Percentiles rank a stretch among this genome's conserved stretches.
These are phyloP conservation scores for Protodeltote pygarga DNA, from an alignment of 2,888 invertebrate species.

Conservation along the genomic window DNA sequence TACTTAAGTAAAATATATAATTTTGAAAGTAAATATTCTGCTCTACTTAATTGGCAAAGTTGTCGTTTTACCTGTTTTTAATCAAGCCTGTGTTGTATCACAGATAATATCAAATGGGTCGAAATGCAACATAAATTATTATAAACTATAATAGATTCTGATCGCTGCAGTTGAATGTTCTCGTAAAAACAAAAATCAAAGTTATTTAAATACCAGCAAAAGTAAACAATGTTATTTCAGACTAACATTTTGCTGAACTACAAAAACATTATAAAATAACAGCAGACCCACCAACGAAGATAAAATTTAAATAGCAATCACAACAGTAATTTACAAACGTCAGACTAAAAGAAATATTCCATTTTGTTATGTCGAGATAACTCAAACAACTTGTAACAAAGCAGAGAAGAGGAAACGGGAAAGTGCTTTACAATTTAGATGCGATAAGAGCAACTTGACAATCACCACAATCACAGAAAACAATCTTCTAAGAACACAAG, in stretches of 20 bases:
- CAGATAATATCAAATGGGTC: conserved; percentile 36
- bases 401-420: conserved; percentile 26
- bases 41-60: conserved; percentile 26
- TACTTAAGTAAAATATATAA: conserved; percentile 27
- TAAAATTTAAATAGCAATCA: conserved; percentile 39
- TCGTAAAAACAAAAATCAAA: not conserved
- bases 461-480: conserved; percentile 43
- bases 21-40: conserved; percentile 10
- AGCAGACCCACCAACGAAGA: conserved; percentile 12
- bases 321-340: conserved; percentile 37
- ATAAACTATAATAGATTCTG: conserved; percentile 20
- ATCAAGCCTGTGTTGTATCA: conserved; percentile 30
- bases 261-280: conserved; percentile 1
- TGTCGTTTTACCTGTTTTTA: conserved; percentile 2
- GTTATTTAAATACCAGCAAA: not conserved
- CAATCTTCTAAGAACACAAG: conserved; percentile 29
- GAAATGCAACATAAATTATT: conserved; percentile 23
- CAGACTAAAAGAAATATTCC: conserved; percentile 26
- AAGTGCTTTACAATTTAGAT: conserved; percentile 40
- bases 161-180: conserved; percentile 13
- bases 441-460: conserved; percentile 46
- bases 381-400: conserved; percentile 28
- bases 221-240: conserved; percentile 1
- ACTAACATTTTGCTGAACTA: not conserved
- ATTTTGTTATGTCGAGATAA: conserved; percentile 42